phyloP scores from a whole-genome alignment of 2,888 invertebrate species.

The Onthophagus sagittarius region DNA sequence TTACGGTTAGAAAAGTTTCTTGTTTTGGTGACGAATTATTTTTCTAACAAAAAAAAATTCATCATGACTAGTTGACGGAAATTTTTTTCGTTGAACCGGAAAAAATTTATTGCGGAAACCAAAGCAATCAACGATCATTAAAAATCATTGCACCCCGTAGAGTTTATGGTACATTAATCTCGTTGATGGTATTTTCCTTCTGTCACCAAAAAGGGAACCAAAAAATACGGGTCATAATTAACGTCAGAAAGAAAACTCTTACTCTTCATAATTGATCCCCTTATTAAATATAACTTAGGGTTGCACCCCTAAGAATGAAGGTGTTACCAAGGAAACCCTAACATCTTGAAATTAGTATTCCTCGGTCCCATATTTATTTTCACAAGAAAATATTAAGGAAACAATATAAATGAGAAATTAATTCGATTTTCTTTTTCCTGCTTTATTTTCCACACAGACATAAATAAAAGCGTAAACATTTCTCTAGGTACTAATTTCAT shows the following conservation, averaged over 20 bases:
- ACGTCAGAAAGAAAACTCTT: constrained; percentile 47
- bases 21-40: not conserved
- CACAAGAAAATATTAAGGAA: not conserved
- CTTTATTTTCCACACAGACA: no score
- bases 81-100: no score
- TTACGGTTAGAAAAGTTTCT: not conserved
- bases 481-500: no score
- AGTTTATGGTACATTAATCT: constrained; percentile 45
- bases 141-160: constrained; percentile 44
- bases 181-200: constrained; percentile 37
- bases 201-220: constrained; percentile 17
- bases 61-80: not conserved
- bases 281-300: constrained; percentile 51
- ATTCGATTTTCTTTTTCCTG: not conserved
- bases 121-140: constrained; percentile 43
- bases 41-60: not conserved
- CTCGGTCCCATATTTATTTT: not conserved
- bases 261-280: constrained; percentile 50
- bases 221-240: constrained; percentile 42
- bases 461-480: no score
- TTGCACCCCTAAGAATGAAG: constrained; percentile 43
- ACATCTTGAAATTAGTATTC: not conserved
- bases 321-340: constrained; percentile 44
- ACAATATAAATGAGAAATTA: not conserved
- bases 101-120: not conserved